Base-by-base conservation (phyloP, 2,113 vertebrate species). In the pig (Sus scrofa) region DNA sequence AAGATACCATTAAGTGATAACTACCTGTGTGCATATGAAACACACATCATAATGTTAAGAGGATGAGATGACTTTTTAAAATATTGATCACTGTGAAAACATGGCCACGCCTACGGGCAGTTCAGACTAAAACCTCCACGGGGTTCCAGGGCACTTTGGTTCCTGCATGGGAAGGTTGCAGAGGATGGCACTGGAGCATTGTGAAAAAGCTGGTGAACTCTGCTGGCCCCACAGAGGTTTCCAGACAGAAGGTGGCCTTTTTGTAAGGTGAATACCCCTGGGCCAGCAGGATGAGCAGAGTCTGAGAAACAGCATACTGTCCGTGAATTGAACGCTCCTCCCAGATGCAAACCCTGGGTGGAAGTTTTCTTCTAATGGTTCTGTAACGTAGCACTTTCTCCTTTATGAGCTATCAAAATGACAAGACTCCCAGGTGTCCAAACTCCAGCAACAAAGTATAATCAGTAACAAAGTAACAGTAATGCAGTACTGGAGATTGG, bases 91-190 rank as follows among this genome's bases (percentile, higher is more conserved):
- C 0, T 1, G 32, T 13, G 54, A 16, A 16, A 14, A 34, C 18
- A 30, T 8, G 24, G 67, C 9, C 14, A 1, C 2, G 6, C 18
- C 11, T 1, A 1, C 0, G 1, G 4, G 2, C 34, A 16, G 8
- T 4, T n/a, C 4, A 6, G 19, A 82, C 11, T 13, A 30, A 14
- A 12, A 3, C 7, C 24, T 32, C 37, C 5, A 1, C 3, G 14
- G 22, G 26, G 58, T 1, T 11, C 44, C 9, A 13, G 3, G 3
- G 7, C 39, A 4, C 37, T 32, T 10, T 3, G 8, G 8, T n/a
- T 30, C 4, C 9, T 6, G 50, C 16, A 0, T 0, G 1, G 14
- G 30, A 56, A 26, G 20, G 7, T 1, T 11, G 4, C 12, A 37
- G 24, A 27, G 12, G 0, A 14, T 32, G 1, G 8, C 19, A 2